Evolutionary conservation across 2,888 invertebrate genomes (phyloP).

Genomic region (Orgyia antiqua): DNA sequence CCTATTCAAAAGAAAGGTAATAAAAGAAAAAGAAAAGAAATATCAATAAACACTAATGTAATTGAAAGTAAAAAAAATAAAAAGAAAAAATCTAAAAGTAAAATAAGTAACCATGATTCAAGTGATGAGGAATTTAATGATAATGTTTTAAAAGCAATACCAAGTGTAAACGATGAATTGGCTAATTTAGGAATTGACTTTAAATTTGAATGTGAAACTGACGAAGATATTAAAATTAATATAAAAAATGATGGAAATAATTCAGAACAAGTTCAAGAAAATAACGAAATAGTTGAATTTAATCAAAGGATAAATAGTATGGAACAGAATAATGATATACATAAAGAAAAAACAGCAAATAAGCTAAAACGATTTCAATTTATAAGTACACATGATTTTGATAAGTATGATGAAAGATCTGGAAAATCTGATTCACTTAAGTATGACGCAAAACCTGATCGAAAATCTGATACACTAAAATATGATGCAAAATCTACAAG

Average conservation of each 20-base stretch:
- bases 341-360: slow-evolving; percentile 25
- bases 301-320: slow-evolving; percentile 4
- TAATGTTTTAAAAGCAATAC: slow-evolving; percentile 51
- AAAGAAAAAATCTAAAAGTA: slow-evolving; percentile 29
- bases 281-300: slow-evolving; percentile 10
- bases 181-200: slow-evolving; percentile 55
- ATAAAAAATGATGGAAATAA: slow-evolving; percentile 1
- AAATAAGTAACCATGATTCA: slow-evolving; percentile 15
- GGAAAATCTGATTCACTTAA: background rate
- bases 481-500: slow-evolving; percentile 1
- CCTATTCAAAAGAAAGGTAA: slow-evolving; percentile 33
- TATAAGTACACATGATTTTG: slow-evolving; percentile 44
- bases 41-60: slow-evolving; percentile 34
- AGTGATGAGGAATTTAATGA: slow-evolving; percentile 31
- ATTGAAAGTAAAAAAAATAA: slow-evolving; percentile 34
- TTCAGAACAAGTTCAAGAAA: background rate
- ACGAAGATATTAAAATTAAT: slow-evolving; percentile 6
- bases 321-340: slow-evolving; percentile 7
- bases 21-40: slow-evolving; percentile 51
- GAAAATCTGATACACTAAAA: no score
- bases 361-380: slow-evolving; percentile 61
- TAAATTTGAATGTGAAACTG: slow-evolving; percentile 25
- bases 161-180: slow-evolving; percentile 68
- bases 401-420: slow-evolving; percentile 45
- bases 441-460: background rate